Conservation (phyloP, 2,113 vertebrate genomes). For the Protobothrops mucrosquamatus region DNA sequence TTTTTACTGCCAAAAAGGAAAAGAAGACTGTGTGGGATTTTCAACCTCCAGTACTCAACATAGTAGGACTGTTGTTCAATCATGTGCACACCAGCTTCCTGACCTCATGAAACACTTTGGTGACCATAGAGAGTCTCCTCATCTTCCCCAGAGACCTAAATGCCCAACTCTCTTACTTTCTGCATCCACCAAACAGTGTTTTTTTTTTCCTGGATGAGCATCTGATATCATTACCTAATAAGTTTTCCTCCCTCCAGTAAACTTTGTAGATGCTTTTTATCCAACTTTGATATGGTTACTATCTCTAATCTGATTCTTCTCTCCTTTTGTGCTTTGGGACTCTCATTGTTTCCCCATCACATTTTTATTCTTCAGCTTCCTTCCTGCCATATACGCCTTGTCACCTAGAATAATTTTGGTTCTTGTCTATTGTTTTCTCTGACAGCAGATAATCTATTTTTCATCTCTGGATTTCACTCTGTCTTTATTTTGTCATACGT, state of each 20-base stretch:
- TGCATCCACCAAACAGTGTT: neutral
- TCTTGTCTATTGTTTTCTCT: conserved; percentile 62
- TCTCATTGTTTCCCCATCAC: conserved; percentile 28
- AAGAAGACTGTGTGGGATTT: neutral
- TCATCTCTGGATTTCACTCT: conserved; percentile 43
- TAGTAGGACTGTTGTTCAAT: neutral
- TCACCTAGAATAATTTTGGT: conserved; percentile 51
- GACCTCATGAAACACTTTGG: neutral
- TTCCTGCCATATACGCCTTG: conserved; percentile 3
- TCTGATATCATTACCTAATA: conserved; percentile 25
- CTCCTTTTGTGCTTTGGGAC: conserved; percentile 8
- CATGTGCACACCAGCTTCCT: neutral
- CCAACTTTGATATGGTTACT: neutral
- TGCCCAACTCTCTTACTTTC: neutral
- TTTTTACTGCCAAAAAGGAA: neutral
- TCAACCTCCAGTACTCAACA: neutral
- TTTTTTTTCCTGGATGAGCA: neutral
- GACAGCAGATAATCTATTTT: conserved; percentile 68
- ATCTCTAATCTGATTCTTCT: conserved; percentile 32
- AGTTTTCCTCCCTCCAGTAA: conserved; percentile 14
- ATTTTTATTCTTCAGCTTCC: conserved; percentile 44
- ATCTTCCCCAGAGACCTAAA: neutral
- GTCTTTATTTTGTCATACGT: conserved; percentile 54
- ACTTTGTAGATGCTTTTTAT: conserved; percentile 6
- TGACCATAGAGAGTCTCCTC: neutral